A percentile compares a stretch with the other conserved stretches of the same genome.
Evolutionary conservation across 2,888 invertebrate species (phyloP).

Genomic region (Epirrhoe tristata): DNA sequence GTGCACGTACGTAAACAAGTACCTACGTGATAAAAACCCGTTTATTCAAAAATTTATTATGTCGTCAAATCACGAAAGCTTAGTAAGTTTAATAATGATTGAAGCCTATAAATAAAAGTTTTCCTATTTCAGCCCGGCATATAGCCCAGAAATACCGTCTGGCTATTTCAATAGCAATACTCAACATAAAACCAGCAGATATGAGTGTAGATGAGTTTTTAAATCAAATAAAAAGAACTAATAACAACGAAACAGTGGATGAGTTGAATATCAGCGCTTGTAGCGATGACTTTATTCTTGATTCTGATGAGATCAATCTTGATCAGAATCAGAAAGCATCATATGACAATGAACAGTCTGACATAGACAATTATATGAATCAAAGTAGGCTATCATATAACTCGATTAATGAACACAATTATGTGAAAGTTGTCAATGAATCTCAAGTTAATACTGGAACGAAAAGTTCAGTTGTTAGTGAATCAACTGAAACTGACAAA

Average conservation of each 20-base stretch:
- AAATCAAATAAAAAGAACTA: slow-evolving; percentile 51
- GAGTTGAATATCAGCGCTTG: slow-evolving; percentile 53
- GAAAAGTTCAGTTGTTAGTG: not conserved
- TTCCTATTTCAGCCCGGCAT: slow-evolving; percentile 53
- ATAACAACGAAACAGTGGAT: slow-evolving; percentile 47
- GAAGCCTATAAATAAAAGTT: no score
- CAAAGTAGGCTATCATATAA: slow-evolving; percentile 3
- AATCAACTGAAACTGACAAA: not conserved
- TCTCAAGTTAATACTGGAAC: not conserved
- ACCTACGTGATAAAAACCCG: no score
- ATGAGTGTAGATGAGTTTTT: slow-evolving; percentile 53
- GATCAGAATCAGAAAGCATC: slow-evolving; percentile 2
- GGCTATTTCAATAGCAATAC: slow-evolving; percentile 59
- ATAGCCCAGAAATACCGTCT: slow-evolving; percentile 62
- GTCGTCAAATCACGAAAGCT: no score
- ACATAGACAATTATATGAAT: slow-evolving; percentile 1
- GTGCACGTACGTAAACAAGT: no score
- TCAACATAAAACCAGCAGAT: slow-evolving; percentile 62
- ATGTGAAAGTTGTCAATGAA: not conserved
- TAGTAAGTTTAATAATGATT: no score
- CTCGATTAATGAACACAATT: not conserved
- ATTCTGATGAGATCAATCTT: slow-evolving; percentile 32
- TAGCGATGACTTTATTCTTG: slow-evolving; percentile 63
- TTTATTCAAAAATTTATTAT: no score
- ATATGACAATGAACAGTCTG: not conserved